Evolutionary conservation across 2,113 vertebrate genomes (phyloP), one percentile per base, ranked within the genome.

Genomic region (Epinephelus moara): DNA sequence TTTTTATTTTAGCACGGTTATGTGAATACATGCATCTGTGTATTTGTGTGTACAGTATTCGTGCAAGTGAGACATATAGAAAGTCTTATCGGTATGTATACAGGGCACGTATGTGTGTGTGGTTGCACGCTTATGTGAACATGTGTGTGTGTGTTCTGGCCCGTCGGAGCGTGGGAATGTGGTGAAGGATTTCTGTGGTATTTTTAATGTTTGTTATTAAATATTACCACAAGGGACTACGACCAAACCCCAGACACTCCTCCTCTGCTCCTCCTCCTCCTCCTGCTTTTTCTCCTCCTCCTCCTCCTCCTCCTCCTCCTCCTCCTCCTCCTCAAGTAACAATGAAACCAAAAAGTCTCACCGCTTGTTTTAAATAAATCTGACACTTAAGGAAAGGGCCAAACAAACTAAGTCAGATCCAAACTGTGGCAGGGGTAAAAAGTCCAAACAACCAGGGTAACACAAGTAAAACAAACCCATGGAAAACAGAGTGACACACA

Each of bases 121-220:
- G 75, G 76, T 75, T 86, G 83, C 75, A 53, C 81, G 78, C 75
- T 80, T 60, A 66, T 82, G 84, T 78, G 85, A 57, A 76, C 86
- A 78, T 77, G 89, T 80, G 82, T 84, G 90, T 89, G 82, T 92
- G 85, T 85, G 84, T 77, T 79, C 84, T 90, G 89, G 89, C 88
- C 71, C 73, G 89, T 91, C 61, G 27, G 93, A 95, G 90, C 94
- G 94, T 95, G 95, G 94, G 95, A 95, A 95, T 95, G 94, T 90
- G 94, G 94, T 88, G 78, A 93, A 89, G 92, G 92, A 94, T 95
- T 95, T 94, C 91, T 95, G 95, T 94, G 95, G 95, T 95, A 96
- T 95, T 95, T 95, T 95, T 94, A 94, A 96, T 96, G 95, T 96
- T 96, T 96, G 94, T 95, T 96, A 95, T 96, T 96, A 95, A 95